Evolutionary conservation across 2,888 invertebrate species (phyloP).

Genomic region (Chymomyza caudatula): DNA sequence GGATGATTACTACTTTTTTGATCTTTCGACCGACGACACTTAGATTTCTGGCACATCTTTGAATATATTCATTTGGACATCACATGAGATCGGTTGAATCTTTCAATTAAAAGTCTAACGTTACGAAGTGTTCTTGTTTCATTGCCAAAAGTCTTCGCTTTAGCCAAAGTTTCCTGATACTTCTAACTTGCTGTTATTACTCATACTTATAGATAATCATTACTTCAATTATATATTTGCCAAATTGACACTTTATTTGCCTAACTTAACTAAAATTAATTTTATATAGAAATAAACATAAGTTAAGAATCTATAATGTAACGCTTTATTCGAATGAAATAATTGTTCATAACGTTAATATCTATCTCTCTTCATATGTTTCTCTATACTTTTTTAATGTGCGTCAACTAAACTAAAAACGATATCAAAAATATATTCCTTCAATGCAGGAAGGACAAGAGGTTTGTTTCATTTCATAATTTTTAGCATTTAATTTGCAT

Average conservation of each 20-base stretch:
- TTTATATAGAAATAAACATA: no score
- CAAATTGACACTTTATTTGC: no score
- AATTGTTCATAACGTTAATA: conserved; percentile 38
- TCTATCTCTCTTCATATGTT: conserved; percentile 57
- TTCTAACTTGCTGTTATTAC: background rate
- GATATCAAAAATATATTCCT: background rate
- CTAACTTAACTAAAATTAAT: no score
- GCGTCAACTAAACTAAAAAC: background rate
- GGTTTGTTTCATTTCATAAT: conserved; percentile 80
- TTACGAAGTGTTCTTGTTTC: no score
- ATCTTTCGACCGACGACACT: no score
- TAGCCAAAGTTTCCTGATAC: no score
- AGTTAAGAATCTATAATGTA: background rate
- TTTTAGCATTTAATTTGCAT: conserved; percentile 4
- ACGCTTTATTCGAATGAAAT: conserved; percentile 11
- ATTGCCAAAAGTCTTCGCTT: no score
- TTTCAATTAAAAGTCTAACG: no score
- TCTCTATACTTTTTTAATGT: conserved; percentile 50
- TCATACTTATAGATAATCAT: background rate
- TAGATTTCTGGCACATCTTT: no score
- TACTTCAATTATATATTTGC: background rate
- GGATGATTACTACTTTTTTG: no score
- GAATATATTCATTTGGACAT: no score
- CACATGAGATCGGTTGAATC: no score
- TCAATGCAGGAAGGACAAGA: conserved; percentile 81